phyloP scores from a whole-genome alignment of 35 echinoderm and acorn worm genomes.

The Ophiothrix spiculata region DNA sequence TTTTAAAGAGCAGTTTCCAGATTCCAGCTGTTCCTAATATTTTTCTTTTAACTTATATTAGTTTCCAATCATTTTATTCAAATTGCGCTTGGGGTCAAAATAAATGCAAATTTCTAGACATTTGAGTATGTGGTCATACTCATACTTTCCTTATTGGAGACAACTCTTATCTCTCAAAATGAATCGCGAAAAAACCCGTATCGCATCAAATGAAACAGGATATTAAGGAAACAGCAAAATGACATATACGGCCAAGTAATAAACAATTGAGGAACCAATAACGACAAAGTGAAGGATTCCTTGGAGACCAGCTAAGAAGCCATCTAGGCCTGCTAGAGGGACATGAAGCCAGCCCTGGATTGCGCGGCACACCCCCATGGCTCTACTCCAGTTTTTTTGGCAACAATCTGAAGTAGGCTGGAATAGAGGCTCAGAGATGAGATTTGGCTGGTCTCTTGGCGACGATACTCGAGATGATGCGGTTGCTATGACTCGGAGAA shows the following conservation, averaged over 20 bases:
- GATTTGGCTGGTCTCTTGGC: not conserved
- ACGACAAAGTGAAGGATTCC: not conserved
- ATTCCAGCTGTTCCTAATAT: too few relatives aligned
- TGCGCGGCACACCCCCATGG: not conserved
- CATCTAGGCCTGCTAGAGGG: not conserved
- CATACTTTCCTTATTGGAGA: not conserved
- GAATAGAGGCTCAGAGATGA: not conserved
- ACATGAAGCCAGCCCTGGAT: not conserved
- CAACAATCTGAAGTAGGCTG: not conserved
- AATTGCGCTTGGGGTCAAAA: not conserved
- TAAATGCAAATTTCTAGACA: not conserved
- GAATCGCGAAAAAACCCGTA: too few relatives aligned
- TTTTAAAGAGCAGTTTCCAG: too few relatives aligned
- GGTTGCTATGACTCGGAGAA: too few relatives aligned
- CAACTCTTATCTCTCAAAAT: too few relatives aligned
- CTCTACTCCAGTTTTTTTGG: not conserved
- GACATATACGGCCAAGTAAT: not conserved
- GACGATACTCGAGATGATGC: too few relatives aligned
- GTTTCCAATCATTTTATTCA: too few relatives aligned
- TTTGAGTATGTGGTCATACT: not conserved
- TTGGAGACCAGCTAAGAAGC: not conserved
- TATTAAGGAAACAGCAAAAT: not conserved
- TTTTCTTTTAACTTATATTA: too few relatives aligned
- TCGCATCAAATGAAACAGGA: not conserved
- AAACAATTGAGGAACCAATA: conserved; percentile 7